Evolutionary conservation across 1,140 invertebrate species (phyloP).

Genomic region (Sarcophaga peregrina): DNA sequence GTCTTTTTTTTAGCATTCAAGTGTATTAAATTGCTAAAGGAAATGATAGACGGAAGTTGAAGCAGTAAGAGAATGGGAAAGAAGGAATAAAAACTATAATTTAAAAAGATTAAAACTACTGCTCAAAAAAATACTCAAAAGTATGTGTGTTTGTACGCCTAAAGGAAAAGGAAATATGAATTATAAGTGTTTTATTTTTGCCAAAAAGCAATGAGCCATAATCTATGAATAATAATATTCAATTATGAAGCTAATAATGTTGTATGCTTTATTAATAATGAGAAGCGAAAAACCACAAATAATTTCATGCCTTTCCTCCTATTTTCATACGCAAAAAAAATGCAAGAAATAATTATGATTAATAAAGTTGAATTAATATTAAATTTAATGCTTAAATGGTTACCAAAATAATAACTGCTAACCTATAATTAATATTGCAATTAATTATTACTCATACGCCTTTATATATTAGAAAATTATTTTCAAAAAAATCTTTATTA

Average conservation of each 20-base stretch:
- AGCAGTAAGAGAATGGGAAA: conserved; percentile 1
- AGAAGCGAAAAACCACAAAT: no score
- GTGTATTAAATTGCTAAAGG: conserved; percentile 47
- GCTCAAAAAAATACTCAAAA: background rate
- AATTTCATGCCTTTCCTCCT: no score
- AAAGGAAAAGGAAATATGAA: background rate
- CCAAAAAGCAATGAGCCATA: conserved; percentile 1
- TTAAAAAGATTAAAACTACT: conserved; percentile 5
- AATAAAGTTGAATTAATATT: no score
- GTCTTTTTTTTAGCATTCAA: background rate
- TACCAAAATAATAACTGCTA: no score
- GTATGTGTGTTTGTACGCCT: no score
- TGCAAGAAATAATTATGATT: no score
- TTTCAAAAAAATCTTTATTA: no score
- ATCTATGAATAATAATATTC: background rate
- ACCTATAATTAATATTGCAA: no score
- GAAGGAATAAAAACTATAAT: background rate
- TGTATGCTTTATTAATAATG: background rate
- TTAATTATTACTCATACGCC: no score
- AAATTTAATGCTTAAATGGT: no score
- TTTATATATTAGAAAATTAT: no score
- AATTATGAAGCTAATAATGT: background rate
- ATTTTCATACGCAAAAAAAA: no score
- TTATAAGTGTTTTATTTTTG: background rate
- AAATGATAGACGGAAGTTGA: conserved; percentile 48